phyloP scores from a whole-genome alignment of 2,113 vertebrate genomes.

The Nothocercus julius region DNA sequence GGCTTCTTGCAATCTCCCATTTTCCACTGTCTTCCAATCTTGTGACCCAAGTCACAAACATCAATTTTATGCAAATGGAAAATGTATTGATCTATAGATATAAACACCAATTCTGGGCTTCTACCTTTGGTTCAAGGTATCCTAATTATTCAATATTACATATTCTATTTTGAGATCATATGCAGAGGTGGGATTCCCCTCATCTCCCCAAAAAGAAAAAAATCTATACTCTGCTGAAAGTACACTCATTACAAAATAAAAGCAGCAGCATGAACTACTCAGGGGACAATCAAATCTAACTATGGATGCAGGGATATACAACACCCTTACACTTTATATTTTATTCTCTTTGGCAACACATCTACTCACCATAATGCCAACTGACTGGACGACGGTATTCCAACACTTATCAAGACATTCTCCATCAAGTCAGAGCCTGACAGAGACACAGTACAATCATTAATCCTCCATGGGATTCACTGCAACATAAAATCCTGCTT shows the following conservation, averaged over 20 bases:
- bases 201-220: not conserved
- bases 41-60: not conserved
- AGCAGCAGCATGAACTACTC: not conserved
- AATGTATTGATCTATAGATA: not conserved
- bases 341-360: not conserved
- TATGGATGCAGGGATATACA: not conserved
- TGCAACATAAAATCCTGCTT: not conserved
- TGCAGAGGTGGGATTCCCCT: not conserved
- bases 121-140: not conserved
- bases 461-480: not conserved
- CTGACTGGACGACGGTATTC: not conserved
- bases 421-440: not conserved
- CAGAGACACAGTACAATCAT: not conserved
- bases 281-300: not conserved
- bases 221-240: not conserved
- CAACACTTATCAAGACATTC: not conserved
- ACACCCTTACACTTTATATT: rapidly evolving
- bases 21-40: not conserved
- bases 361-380: rapidly evolving
- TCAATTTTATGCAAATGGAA: not conserved
- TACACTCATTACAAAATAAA: not conserved
- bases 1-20: not conserved
- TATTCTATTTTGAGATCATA: not conserved
- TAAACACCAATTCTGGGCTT: not conserved
- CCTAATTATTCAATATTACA: not conserved